Evolutionary conservation across 2,113 vertebrate species (phyloP).

Genomic region (Vombatus ursinus): DNA sequence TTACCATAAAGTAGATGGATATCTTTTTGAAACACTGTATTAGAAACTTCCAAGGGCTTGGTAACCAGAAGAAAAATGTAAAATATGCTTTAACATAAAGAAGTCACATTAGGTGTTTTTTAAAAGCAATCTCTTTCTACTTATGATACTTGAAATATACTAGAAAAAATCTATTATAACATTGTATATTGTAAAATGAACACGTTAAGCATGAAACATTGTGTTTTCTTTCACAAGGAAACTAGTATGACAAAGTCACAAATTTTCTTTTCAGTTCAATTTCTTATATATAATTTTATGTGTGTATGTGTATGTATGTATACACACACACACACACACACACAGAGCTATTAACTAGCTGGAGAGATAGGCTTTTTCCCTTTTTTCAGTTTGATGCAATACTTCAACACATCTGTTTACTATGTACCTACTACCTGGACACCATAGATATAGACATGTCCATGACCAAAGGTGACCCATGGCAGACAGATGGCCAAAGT

Average conservation of each 20-base stretch:
- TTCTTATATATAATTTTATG: not conserved
- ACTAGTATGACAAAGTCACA: not conserved
- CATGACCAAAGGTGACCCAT: not conserved
- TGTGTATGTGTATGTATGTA: no score
- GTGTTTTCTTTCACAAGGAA: conserved; percentile 16
- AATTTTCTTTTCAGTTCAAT: not conserved
- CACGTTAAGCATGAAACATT: not conserved
- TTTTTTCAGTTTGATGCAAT: not conserved
- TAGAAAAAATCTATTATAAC: conserved; percentile 18
- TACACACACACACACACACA: no score
- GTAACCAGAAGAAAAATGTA: conserved; percentile 24
- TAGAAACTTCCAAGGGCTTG: conserved; percentile 21
- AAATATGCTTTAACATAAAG: not conserved
- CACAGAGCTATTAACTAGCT: not conserved
- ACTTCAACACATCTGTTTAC: not conserved
- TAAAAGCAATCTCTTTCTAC: not conserved
- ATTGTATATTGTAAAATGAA: not conserved
- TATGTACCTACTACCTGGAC: not conserved
- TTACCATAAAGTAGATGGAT: not conserved
- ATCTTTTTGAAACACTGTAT: conserved; percentile 12
- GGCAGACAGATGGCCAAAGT: not conserved
- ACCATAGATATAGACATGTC: not conserved
- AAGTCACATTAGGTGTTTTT: conserved; percentile 23
- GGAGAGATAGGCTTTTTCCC: not conserved
- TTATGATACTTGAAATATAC: not conserved